A percentile compares a stretch with the other conserved stretches of the same genome.
Evolutionary conservation across 1,140 invertebrate genomes (phyloP).

Genomic region (Plutomurus gul): DNA sequence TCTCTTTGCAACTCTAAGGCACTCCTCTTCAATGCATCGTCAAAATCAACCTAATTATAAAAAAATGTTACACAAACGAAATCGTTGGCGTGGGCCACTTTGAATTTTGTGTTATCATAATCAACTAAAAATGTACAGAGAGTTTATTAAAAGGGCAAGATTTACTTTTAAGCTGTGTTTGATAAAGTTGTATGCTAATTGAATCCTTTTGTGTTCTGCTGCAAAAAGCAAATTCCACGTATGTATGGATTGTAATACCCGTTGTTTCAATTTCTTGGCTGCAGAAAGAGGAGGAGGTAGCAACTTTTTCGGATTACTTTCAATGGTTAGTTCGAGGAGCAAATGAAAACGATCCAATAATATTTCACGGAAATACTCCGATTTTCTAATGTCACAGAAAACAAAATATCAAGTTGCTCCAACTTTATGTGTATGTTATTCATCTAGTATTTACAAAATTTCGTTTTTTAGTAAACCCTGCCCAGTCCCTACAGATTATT

Average conservation of each 20-base stretch:
- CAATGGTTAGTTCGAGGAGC: slow-evolving; percentile 61
- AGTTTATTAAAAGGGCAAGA: not conserved
- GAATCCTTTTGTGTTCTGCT: slow-evolving; percentile 61
- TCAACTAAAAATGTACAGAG: not conserved
- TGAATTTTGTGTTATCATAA: not conserved
- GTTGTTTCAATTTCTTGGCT: slow-evolving; percentile 60
- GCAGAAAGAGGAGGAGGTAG: slow-evolving; percentile 62
- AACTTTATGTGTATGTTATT: too few relatives aligned
- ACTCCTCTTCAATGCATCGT: slow-evolving; percentile 51
- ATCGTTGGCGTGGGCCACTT: not conserved
- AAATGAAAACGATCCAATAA: slow-evolving; percentile 61
- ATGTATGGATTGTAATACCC: slow-evolving; percentile 60
- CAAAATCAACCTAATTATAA: slow-evolving; percentile 58
- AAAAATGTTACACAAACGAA: not conserved
- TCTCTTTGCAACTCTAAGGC: slow-evolving; percentile 41
- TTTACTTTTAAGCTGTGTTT: slow-evolving; percentile 62
- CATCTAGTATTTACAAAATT: too few relatives aligned
- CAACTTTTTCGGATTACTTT: slow-evolving; percentile 58
- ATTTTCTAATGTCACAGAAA: slow-evolving; percentile 60
- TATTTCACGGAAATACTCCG: slow-evolving; percentile 62
- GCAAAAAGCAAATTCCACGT: slow-evolving; percentile 63
- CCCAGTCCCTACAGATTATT: too few relatives aligned
- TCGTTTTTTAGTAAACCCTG: too few relatives aligned
- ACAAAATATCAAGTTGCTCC: too few relatives aligned
- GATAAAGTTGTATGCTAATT: slow-evolving; percentile 61